Evolutionary conservation across 2,797 vertebrate genomes (phyloP), one percentile per base, ranked within the genome.

Genomic region (Gymnothorax reevesii): DNA sequence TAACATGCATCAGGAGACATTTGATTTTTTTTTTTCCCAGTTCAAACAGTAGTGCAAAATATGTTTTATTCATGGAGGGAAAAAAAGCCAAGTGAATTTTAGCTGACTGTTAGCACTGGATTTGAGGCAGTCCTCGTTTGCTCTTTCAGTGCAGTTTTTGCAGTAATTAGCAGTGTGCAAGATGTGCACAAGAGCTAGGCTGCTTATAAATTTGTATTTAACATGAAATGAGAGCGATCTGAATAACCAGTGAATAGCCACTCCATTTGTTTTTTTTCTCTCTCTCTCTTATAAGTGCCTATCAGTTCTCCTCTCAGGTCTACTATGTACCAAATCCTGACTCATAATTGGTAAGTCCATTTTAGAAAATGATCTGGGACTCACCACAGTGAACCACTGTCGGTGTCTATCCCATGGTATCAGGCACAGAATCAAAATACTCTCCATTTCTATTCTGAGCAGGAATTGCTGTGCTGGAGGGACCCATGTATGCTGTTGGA

Each of bases 401-500:
- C n/a, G 15, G 6, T 52, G 12, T 42, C 33, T 17, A 7, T 80
- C 49, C 77, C 77, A 80, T 10, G 49, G 20, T 55, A n/a, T 55
- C 52, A 54, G 77, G 54, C 77, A 82, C 60, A 33, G 2, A 83
- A 60, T 25, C 22, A 59, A 55, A n/a, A 59, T 80, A 85, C 33
- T 66, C 49, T 88, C 22, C 25, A 49, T 88, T 55, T 89, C 66
- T 85, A 22, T 20, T 84, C 80, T 88, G 17, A 88, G 80, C 79
- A 97, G 98, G 98, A 66, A 98, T 99, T 42, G 97, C 98, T 59
- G 98, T 98, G 92, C 95, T 99, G 25, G 98, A 99, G 96, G 99
- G 99, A 15, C 99, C 99, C 1, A 99, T 99, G 99, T 99, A 99
- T 86, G 98, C 99, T 0, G 97, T 99, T 0, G 99, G 98, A 20